These are phyloP conservation scores for Antedon bifida DNA, from an alignment of 35 echinoderm and acorn worm species.

Conservation along the genomic window DNA sequence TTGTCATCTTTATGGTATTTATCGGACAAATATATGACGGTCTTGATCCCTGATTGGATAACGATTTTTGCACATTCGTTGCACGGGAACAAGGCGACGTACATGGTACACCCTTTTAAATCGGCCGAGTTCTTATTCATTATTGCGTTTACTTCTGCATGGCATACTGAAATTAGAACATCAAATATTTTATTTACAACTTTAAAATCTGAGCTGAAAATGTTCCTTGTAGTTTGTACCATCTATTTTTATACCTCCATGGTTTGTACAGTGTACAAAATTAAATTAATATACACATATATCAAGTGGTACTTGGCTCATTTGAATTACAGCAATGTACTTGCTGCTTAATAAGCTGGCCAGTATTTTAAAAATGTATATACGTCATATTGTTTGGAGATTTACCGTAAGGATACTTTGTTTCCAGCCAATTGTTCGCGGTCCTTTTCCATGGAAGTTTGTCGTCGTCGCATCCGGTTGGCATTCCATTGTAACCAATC, in stretches of 20 bases:
- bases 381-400: too few species aligned
- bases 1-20: slow-evolving; percentile 58
- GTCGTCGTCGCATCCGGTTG: slow-evolving; percentile 64
- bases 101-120: slow-evolving; percentile 78
- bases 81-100: slow-evolving; percentile 88
- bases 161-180: slow-evolving; percentile 37
- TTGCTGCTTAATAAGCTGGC: too few species aligned
- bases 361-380: too few species aligned
- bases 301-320: too few species aligned
- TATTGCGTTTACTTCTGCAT: slow-evolving; percentile 93
- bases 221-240: too few species aligned
- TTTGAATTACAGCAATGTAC: too few species aligned
- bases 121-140: slow-evolving; percentile 83
- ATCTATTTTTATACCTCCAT: too few species aligned
- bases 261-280: too few species aligned
- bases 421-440: slow-evolving; percentile 53
- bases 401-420: slow-evolving; percentile 90
- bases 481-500: slow-evolving; percentile 97
- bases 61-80: slow-evolving; percentile 95
- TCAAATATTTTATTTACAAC: too few species aligned
- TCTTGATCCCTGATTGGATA: slow-evolving; percentile 77
- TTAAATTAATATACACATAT: too few species aligned
- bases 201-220: too few species aligned
- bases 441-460: slow-evolving; percentile 57
- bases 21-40: slow-evolving; percentile 64